These are phyloP conservation scores for Lathronympha strigana DNA, from an alignment of 2,888 invertebrate species.

Conservation along the genomic window DNA sequence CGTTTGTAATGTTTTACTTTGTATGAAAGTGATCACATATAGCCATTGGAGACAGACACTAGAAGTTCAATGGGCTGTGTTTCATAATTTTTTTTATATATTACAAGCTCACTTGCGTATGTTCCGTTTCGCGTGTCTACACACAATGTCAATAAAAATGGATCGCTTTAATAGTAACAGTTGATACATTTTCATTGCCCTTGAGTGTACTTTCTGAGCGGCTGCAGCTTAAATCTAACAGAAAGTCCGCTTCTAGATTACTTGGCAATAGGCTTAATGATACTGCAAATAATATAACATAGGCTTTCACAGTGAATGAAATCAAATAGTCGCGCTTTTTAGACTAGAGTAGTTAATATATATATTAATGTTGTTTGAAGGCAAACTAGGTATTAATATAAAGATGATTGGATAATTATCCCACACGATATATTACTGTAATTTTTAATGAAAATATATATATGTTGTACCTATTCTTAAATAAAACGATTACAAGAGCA, in stretches of 20 bases:
- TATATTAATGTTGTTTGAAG: not conserved
- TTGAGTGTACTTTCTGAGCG: not conserved
- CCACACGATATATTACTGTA: too few species aligned
- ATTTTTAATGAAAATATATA: too few species aligned
- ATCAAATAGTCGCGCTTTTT: not conserved
- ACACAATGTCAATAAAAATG: too few species aligned
- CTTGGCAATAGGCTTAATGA: not conserved
- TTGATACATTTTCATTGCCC: too few species aligned
- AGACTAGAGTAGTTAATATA: slow-evolving; percentile 1
- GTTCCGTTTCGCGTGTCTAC: not conserved
- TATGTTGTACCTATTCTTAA: too few species aligned
- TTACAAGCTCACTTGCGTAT: not conserved
- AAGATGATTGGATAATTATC: not conserved
- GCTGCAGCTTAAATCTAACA: slow-evolving; percentile 2
- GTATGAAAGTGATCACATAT: not conserved
- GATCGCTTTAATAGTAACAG: too few species aligned
- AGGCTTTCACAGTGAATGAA: not conserved
- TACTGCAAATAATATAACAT: not conserved
- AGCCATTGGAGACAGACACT: not conserved
- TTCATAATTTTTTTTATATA: not conserved
- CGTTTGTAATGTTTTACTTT: not conserved
- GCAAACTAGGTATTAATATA: not conserved
- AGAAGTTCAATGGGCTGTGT: too few species aligned
- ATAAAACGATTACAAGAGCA: too few species aligned
- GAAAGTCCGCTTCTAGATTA: slow-evolving; percentile 6